Conservation (phyloP, 2,113 vertebrate genomes). For the Taxidea taxus region DNA sequence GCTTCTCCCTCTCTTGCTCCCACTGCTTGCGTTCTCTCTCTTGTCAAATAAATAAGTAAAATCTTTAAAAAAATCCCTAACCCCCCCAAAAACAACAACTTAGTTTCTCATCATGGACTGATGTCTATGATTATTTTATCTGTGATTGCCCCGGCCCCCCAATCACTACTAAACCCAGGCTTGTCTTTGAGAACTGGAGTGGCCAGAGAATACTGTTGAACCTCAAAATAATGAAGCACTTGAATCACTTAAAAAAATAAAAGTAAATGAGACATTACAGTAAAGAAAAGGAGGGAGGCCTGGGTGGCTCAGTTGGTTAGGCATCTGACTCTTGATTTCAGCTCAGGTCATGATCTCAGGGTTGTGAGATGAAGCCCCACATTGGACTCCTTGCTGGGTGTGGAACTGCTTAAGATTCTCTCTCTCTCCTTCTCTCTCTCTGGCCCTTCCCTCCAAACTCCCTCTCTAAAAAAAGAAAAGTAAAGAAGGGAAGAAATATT, state of each 20-base stretch:
- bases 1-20: neutral
- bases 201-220: neutral
- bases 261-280: neutral
- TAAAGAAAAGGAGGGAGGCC: neutral
- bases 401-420: neutral
- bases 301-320: neutral
- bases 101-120: rapidly evolving
- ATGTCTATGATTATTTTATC: rapidly evolving
- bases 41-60: neutral
- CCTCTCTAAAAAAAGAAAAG: neutral
- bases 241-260: neutral
- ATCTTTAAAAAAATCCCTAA: neutral
- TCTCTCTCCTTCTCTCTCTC: neutral
- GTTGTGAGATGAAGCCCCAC: neutral
- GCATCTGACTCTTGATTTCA: neutral
- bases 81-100: too few relatives aligned
- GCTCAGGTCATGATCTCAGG: neutral
- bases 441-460: neutral
- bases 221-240: neutral
- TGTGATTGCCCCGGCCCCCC: neutral
- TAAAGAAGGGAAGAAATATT: neutral
- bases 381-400: neutral
- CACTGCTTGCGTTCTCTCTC: neutral
- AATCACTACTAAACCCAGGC: neutral
- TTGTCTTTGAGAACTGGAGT: neutral